Conservation (phyloP, 2,888 invertebrate species). For the Nephrotoma appendiculata region DNA sequence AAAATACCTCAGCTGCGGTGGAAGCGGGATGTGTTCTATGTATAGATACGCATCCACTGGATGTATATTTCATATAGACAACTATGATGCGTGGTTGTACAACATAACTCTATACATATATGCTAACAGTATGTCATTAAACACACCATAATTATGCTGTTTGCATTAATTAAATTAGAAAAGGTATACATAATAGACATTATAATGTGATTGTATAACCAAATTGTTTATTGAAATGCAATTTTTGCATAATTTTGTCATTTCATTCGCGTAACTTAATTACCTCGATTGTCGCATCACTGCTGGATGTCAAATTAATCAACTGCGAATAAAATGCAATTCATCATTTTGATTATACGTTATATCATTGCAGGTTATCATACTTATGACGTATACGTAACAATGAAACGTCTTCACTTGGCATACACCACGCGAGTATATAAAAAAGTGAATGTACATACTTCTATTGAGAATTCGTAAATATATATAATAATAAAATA, state of each 20-base stretch:
- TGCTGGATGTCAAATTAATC: too few relatives aligned
- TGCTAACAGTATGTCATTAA: not conserved
- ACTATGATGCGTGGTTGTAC: not conserved
- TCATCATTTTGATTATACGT: too few relatives aligned
- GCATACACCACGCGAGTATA: too few relatives aligned
- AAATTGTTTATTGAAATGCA: not conserved
- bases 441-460: too few relatives aligned
- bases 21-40: too few relatives aligned
- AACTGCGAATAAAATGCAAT: too few relatives aligned
- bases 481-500: too few relatives aligned
- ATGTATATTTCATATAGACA: not conserved
- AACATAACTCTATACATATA: not conserved
- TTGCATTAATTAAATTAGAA: not conserved
- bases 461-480: too few relatives aligned
- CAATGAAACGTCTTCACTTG: too few relatives aligned
- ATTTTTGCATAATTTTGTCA: not conserved
- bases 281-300: too few relatives aligned
- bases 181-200: not conserved
- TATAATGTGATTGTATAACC: not conserved
- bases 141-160: not conserved
- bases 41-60: not conserved
- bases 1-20: not conserved
- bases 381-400: too few relatives aligned
- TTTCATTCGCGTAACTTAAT: not conserved
- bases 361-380: too few relatives aligned